These are phyloP conservation scores for Empidonax traillii DNA, from an alignment of 2,113 vertebrate genomes.

Conservation along the genomic window DNA sequence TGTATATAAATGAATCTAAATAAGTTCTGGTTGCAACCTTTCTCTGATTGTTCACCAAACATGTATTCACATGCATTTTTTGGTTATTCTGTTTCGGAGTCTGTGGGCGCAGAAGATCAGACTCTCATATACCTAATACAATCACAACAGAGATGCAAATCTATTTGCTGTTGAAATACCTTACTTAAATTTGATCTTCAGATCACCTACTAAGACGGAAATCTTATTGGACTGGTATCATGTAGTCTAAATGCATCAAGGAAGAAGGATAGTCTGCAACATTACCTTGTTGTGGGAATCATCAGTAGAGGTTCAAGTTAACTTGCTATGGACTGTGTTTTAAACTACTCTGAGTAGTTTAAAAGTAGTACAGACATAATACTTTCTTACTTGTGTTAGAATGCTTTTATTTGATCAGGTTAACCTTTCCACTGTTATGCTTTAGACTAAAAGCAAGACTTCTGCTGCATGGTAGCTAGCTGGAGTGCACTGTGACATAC, in stretches of 20 bases:
- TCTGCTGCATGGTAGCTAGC: not conserved
- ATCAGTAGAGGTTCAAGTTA: not conserved
- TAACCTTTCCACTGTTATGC: not conserved
- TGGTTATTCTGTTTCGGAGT: not conserved
- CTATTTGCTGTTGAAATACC: not conserved
- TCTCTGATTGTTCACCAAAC: not conserved
- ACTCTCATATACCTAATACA: not conserved
- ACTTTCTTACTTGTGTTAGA: not conserved
- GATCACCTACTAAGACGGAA: not conserved
- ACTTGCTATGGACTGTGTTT: not conserved
- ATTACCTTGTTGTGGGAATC: not conserved
- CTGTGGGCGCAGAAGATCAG: not conserved
- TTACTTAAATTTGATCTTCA: not conserved
- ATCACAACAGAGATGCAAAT: not conserved
- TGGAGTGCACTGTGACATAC: not conserved
- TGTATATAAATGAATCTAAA: not conserved
- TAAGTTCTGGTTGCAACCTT: not conserved
- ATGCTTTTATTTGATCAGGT: not conserved
- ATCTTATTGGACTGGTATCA: fast-evolving
- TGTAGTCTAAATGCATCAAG: not conserved
- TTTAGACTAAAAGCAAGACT: not conserved
- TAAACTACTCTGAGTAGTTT: not conserved
- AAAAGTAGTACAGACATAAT: not conserved
- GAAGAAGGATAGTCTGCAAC: not conserved
- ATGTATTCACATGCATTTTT: not conserved